Base-by-base conservation (phyloP, 2,888 invertebrate species). In the Thecophora atra region DNA sequence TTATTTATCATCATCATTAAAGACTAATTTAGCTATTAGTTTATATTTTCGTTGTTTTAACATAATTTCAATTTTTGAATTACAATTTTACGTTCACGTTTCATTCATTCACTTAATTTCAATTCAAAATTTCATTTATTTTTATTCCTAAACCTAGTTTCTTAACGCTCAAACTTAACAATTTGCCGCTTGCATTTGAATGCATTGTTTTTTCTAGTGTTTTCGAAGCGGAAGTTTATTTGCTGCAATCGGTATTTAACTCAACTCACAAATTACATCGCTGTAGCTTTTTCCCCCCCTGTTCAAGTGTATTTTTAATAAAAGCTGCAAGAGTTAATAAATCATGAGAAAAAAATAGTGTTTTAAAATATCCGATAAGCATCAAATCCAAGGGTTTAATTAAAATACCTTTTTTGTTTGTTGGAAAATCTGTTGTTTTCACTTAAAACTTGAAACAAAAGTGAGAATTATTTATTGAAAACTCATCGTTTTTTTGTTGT, bases 201-300 rank as follows among this genome's bases (percentile, higher is more conserved):
- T 58, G 58, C 19, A 21, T 6, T 3, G 4, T 56, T 17, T 26
- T 44, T 17, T 44, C 21, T 63, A 42, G n/a, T 30, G 11, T 67
- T 54, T 54, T 64, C 19, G 7, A 19, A 71, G 65, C 65, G 71
- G 71, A 71, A 71, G 58, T 65, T n/a, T 47, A 65, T 65, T 58
- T 42, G 47, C 58, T 71, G 58, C 58, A 47, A 58, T 58, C 19
- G 65, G 15, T 26, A 63, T 69, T 60, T 69, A 47, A 19, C 21
- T 19, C 62, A 62, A 17, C 19, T n/a, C 21, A 37, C 15, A 21
- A 60, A 44, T 69, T 69, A 68, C 21, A 60, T 63, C 42, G 44
- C 63, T 63, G 6, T n/a, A 21, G 24, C 21, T 15, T 7, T 56
- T 56, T 26, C 24, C n/a, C n/a, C n/a, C n/a, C n/a, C 24, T 24